These are phyloP conservation scores for Molanna angustata DNA, from an alignment of 2,888 invertebrate genomes.

Conservation along the genomic window DNA sequence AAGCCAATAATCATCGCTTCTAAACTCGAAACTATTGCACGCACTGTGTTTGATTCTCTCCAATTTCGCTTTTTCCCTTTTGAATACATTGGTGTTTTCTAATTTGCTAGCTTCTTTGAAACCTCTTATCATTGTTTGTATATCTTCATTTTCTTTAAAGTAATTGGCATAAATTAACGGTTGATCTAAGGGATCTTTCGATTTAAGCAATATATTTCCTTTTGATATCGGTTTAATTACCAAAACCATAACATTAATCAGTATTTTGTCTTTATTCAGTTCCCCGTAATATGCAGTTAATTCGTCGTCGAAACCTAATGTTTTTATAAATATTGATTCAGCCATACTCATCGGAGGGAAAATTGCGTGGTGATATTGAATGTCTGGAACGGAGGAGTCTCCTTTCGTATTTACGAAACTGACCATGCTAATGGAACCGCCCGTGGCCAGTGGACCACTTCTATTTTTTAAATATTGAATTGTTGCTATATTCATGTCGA, in stretches of 20 bases:
- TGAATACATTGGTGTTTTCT: conserved; percentile 43
- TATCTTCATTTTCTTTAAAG: conserved; percentile 50
- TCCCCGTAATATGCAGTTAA: conserved; percentile 26
- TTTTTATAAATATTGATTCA: background rate
- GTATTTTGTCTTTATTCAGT: conserved; percentile 32
- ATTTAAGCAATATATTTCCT: conserved; percentile 53
- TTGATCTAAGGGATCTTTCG: conserved; percentile 50
- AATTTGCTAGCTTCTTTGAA: conserved; percentile 40
- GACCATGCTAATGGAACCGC: conserved; percentile 64
- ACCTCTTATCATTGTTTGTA: conserved; percentile 42
- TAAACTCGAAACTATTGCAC: conserved; percentile 30
- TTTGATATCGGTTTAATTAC: conserved; percentile 48
- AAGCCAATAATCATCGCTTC: conserved; percentile 52
- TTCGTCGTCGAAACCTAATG: conserved; percentile 36
- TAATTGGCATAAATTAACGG: conserved; percentile 60
- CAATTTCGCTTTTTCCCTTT: conserved; percentile 38
- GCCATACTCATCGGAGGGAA: background rate
- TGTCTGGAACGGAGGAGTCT: conserved; percentile 46
- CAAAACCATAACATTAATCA: conserved; percentile 34
- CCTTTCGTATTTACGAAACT: conserved; percentile 64
- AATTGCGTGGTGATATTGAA: conserved; percentile 35
- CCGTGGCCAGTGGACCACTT: conserved; percentile 15
- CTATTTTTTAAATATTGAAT: conserved; percentile 35
- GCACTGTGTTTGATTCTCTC: conserved; percentile 30
- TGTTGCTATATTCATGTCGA: conserved; percentile 26